Conservation (phyloP, 2,888 invertebrate species). For the Papilio elwesi region DNA sequence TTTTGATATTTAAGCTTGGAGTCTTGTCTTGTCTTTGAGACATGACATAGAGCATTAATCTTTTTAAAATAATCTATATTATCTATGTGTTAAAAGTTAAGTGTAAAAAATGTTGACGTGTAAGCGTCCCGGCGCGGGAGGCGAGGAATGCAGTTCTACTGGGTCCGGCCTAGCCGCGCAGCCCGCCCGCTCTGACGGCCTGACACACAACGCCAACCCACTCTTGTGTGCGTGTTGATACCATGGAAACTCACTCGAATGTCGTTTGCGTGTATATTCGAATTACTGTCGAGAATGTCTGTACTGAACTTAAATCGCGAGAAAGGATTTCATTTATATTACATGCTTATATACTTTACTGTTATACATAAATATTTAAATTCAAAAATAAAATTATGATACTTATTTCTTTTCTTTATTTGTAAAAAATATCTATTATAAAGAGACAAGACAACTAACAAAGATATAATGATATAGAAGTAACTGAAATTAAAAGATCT, state of each 20-base stretch:
- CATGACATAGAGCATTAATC: neutral
- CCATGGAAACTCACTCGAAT: slow-evolving; percentile 29
- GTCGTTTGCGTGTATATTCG: neutral
- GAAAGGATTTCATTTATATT: neutral
- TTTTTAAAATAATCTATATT: neutral
- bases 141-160: slow-evolving; percentile 69
- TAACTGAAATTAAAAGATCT: too few relatives aligned
- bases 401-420: too few relatives aligned
- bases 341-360: neutral
- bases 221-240: slow-evolving; percentile 35
- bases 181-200: slow-evolving; percentile 36
- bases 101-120: slow-evolving; percentile 44
- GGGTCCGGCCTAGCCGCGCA: slow-evolving; percentile 48
- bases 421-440: too few relatives aligned
- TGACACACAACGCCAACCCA: slow-evolving; percentile 46
- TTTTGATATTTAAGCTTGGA: neutral
- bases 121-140: slow-evolving; percentile 43
- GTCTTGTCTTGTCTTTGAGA: neutral
- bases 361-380: neutral
- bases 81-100: slow-evolving; percentile 4
- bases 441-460: too few relatives aligned
- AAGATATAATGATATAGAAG: too few relatives aligned
- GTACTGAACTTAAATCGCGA: neutral
- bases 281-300: slow-evolving; percentile 1
- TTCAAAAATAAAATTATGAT: neutral